Percentiles rank a stretch among this genome's conserved stretches.
Conservation (phyloP, 2,797 vertebrate genomes). For the Rhinichthys osculus region DNA sequence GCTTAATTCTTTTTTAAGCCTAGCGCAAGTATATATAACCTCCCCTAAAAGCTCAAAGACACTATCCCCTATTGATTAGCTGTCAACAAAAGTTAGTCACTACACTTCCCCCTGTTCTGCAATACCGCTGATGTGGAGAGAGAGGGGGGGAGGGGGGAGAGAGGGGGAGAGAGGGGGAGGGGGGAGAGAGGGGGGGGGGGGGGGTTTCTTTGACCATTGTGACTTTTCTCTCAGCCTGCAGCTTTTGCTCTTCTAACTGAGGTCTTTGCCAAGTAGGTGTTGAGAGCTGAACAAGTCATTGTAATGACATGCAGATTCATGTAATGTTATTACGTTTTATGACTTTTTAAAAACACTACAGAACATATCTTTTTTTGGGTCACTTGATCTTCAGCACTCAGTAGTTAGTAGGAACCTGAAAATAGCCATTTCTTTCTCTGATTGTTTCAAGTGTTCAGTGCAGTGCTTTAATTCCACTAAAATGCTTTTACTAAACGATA, state of each 20-base stretch:
- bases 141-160: no score
- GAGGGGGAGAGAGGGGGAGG: no score
- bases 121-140: conserved; percentile 24
- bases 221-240: conserved; percentile 14
- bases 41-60: conserved; percentile 79
- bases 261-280: conserved; percentile 1
- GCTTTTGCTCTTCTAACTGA: conserved; percentile 1
- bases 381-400: background rate
- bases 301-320: background rate
- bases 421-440: background rate
- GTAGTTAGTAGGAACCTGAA: background rate
- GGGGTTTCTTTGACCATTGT: background rate
- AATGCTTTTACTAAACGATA: background rate
- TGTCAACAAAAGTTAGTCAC: conserved; percentile 76
- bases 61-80: conserved; percentile 78
- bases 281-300: conserved; percentile 7
- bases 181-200: fast-evolving
- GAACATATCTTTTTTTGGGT: background rate
- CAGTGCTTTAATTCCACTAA: background rate
- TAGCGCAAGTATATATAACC: conserved; percentile 69
- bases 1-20: conserved; percentile 39
- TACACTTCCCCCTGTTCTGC: conserved; percentile 10
- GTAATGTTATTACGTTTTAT: background rate
- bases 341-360: background rate
- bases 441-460: background rate